Conservation (phyloP, 2,888 invertebrate species). For the Dastarcus helophoroides region DNA sequence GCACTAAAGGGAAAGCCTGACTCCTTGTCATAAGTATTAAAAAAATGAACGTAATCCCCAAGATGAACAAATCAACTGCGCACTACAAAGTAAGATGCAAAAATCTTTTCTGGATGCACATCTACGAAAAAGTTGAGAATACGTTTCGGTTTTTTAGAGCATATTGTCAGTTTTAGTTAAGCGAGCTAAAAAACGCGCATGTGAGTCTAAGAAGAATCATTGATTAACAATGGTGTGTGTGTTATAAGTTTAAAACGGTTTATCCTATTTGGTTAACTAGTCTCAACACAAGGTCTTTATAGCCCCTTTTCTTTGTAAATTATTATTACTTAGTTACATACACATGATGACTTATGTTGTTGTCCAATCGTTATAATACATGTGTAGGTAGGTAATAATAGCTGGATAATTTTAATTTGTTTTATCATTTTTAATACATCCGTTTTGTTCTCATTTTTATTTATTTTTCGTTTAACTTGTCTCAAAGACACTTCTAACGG, state of each 20-base stretch:
- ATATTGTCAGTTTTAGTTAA: too few species aligned
- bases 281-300: slow-evolving; percentile 32
- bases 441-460: too few species aligned
- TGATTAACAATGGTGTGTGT: slow-evolving; percentile 27
- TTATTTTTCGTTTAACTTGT: neutral
- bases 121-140: too few species aligned
- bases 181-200: too few species aligned
- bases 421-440: slow-evolving; percentile 22
- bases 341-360: slow-evolving; percentile 22
- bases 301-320: slow-evolving; percentile 33
- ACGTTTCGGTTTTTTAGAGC: too few species aligned
- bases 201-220: slow-evolving; percentile 28
- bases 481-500: neutral
- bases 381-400: slow-evolving; percentile 30
- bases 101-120: too few species aligned
- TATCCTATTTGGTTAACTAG: slow-evolving; percentile 34
- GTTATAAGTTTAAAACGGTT: slow-evolving; percentile 32
- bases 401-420: slow-evolving; percentile 24
- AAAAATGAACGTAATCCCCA: too few species aligned
- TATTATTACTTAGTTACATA: slow-evolving; percentile 26
- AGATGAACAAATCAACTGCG: too few species aligned
- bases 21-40: too few species aligned
- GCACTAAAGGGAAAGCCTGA: too few species aligned
- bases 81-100: too few species aligned
- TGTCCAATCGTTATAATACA: slow-evolving; percentile 27